Conservation (phyloP, 2,113 vertebrate species). For the Coracopsis vasa region DNA sequence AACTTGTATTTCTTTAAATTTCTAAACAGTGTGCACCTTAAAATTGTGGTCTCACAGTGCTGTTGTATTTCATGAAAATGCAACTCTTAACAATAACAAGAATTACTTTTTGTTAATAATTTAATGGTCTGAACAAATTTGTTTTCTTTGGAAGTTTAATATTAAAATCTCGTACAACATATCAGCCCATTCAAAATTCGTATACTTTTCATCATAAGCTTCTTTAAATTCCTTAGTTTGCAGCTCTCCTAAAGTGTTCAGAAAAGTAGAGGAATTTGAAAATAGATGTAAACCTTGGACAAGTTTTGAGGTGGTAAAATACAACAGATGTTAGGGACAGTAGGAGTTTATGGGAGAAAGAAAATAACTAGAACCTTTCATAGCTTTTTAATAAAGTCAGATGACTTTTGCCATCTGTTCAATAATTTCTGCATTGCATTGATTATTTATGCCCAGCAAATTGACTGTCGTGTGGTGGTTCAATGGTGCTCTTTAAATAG, state of each 20-base stretch:
- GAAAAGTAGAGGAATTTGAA: not conserved
- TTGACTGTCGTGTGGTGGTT: conserved; percentile 72
- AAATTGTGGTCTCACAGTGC: not conserved
- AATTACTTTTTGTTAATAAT: not conserved
- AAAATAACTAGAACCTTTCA: not conserved
- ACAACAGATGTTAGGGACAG: not conserved
- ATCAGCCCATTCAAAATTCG: not conserved
- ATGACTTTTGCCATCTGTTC: conserved; percentile 54
- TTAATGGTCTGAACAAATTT: not conserved
- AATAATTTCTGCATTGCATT: conserved; percentile 74
- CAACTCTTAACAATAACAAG: not conserved
- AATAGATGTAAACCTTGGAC: not conserved
- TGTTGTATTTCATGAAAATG: not conserved
- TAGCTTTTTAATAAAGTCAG: not conserved
- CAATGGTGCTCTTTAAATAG: conserved; percentile 77
- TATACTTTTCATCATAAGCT: not conserved
- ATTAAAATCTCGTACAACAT: not conserved
- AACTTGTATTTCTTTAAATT: not conserved
- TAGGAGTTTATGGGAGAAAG: not conserved
- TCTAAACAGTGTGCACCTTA: not conserved
- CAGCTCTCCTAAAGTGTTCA: not conserved
- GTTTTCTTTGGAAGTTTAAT: not conserved
- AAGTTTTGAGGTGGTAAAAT: not conserved
- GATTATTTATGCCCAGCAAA: conserved; percentile 84
- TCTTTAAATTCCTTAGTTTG: not conserved